Percentiles rank a stretch among this genome's conserved stretches.
Evolutionary conservation across 92 coral and sea anemone genomes (phyloP).

Genomic region (Siderastrea siderea): DNA sequence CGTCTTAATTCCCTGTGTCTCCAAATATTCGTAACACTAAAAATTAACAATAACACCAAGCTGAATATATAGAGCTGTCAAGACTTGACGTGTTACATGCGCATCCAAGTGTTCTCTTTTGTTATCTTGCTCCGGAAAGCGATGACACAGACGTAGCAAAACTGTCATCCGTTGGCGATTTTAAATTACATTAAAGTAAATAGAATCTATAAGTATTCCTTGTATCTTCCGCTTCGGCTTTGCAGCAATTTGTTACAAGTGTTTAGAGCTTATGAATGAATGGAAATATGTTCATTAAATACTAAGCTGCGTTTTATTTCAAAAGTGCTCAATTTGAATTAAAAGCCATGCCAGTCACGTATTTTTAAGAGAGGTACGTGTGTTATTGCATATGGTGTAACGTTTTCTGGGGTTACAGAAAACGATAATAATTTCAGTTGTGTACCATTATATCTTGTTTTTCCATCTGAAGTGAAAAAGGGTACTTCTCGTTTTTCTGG

Average conservation of each 20-base stretch:
- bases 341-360: neutral
- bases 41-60: neutral
- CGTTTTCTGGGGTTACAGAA: neutral
- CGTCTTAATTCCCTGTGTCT: neutral
- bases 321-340: constrained; percentile 1
- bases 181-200: constrained; percentile 23
- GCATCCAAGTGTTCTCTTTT: neutral
- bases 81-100: neutral
- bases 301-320: neutral
- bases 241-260: neutral
- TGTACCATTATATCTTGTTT: too few species aligned
- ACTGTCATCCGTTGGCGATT: constrained; percentile 20
- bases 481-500: too few species aligned
- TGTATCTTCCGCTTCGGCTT: constrained; percentile 21
- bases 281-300: neutral
- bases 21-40: neutral
- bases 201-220: neutral
- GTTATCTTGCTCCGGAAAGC: constrained; percentile 18
- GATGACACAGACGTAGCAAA: neutral
- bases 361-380: neutral
- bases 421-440: too few species aligned
- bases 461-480: too few species aligned
- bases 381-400: neutral
- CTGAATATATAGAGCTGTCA: constrained; percentile 3
- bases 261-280: neutral